These are phyloP conservation scores for Netelia melanura DNA, from an alignment of 2,888 invertebrate species.

Conservation along the genomic window DNA sequence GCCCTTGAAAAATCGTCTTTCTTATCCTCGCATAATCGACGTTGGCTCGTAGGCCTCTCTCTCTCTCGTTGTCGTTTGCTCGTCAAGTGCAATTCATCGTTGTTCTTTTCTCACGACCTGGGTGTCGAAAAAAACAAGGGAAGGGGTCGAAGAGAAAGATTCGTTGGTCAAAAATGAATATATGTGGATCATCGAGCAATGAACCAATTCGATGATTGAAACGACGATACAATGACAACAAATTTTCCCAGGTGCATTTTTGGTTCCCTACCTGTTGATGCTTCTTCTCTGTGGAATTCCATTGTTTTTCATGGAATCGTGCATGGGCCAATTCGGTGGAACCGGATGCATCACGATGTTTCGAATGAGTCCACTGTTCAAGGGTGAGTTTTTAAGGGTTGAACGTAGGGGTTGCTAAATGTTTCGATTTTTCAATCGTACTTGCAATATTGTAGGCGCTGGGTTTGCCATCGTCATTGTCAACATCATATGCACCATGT, in stretches of 20 bases:
- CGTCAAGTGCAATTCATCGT: constrained; percentile 41
- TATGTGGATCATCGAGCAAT: neutral
- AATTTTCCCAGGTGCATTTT: constrained; percentile 90
- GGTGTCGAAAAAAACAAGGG: neutral
- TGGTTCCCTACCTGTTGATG: constrained; percentile 94
- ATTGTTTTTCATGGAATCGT: constrained; percentile 94
- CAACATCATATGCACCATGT: constrained; percentile 92
- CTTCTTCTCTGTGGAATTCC: constrained; percentile 94
- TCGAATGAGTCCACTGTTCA: constrained; percentile 93
- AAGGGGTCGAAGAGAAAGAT: neutral
- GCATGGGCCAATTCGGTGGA: constrained; percentile 94
- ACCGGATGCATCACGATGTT: constrained; percentile 93
- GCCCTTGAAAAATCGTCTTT: constrained; percentile 75
- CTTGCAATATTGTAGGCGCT: constrained; percentile 88
- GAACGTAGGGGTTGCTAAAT: neutral
- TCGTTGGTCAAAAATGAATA: neutral
- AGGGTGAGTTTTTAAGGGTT: constrained; percentile 87
- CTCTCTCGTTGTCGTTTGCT: neutral
- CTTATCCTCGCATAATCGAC: constrained; percentile 63
- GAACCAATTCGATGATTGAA: neutral
- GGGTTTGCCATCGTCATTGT: constrained; percentile 93
- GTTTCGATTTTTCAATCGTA: neutral
- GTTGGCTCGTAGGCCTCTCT: constrained; percentile 60
- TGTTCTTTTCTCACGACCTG: constrained; percentile 28
- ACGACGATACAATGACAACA: neutral